Conservation (phyloP, 2,797 vertebrate species). For the Naso thynnoides region DNA sequence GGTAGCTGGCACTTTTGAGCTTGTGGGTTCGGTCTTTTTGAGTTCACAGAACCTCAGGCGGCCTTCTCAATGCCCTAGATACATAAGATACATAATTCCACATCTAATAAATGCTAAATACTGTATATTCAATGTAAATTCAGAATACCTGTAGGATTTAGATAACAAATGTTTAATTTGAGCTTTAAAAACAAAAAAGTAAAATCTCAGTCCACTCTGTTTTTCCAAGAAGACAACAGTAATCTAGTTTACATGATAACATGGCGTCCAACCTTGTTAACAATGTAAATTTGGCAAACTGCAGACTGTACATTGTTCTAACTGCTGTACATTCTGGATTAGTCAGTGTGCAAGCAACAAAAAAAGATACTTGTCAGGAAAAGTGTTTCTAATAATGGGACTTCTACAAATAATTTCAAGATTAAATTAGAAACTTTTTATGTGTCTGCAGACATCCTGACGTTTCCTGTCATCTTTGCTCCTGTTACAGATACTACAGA, state of each 20-base stretch:
- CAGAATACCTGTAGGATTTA: not conserved
- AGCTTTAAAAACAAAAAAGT: slow-evolving; percentile 1
- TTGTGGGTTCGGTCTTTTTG: not conserved
- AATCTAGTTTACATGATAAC: not conserved
- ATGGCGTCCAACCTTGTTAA: not conserved
- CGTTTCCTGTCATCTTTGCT: not conserved
- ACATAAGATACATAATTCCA: too few species aligned
- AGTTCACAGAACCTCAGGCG: not conserved
- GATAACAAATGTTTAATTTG: too few species aligned
- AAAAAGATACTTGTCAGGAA: not conserved
- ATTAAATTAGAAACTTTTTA: not conserved
- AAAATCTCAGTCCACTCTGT: not conserved
- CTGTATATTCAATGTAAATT: not conserved
- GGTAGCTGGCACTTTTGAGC: not conserved
- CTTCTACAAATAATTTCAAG: not conserved
- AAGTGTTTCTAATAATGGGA: too few species aligned
- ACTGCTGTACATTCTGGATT: not conserved
- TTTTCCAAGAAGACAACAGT: not conserved
- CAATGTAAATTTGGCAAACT: not conserved
- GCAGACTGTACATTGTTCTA: not conserved
- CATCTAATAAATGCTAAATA: slow-evolving; percentile 11
- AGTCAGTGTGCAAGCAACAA: not conserved
- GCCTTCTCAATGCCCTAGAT: not conserved
- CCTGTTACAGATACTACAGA: slow-evolving; percentile 91
- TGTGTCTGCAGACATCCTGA: not conserved